These are phyloP conservation scores for Phymatocera aterrima DNA, from an alignment of 2,888 invertebrate genomes.

Conservation along the genomic window DNA sequence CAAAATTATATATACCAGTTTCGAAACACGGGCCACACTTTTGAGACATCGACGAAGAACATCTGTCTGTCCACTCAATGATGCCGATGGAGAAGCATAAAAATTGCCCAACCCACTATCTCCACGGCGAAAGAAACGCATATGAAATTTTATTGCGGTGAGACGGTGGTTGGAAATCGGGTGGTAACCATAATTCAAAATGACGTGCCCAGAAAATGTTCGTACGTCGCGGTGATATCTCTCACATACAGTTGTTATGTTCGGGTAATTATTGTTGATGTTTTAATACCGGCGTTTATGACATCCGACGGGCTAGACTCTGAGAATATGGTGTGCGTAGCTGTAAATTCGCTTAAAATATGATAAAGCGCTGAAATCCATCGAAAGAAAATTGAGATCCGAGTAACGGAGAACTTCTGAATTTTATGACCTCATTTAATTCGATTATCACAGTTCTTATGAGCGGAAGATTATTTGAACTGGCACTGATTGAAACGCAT, in stretches of 20 bases:
- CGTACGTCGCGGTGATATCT: not conserved
- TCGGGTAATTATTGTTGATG: constrained; percentile 10
- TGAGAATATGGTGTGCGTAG: not conserved
- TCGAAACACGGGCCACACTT: too few species aligned
- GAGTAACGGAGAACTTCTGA: constrained; percentile 32
- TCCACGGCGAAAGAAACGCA: not conserved
- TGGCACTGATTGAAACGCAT: not conserved
- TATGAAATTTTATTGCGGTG: not conserved
- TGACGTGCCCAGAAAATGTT: not conserved
- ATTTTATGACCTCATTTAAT: not conserved
- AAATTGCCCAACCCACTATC: not conserved
- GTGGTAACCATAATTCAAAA: not conserved
- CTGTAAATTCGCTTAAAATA: constrained; percentile 4
- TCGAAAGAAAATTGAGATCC: not conserved
- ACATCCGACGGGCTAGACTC: not conserved
- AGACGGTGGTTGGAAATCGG: not conserved
- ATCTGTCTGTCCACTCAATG: too few species aligned
- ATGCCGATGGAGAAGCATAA: not conserved
- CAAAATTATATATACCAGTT: too few species aligned
- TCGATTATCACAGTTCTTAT: not conserved
- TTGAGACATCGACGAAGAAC: too few species aligned
- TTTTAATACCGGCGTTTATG: not conserved
- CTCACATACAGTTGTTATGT: not conserved
- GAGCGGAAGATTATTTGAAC: constrained; percentile 7
- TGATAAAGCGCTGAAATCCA: not conserved